phyloP scores from a whole-genome alignment of 2,888 invertebrate species.

The Eurytoma adleriae region DNA sequence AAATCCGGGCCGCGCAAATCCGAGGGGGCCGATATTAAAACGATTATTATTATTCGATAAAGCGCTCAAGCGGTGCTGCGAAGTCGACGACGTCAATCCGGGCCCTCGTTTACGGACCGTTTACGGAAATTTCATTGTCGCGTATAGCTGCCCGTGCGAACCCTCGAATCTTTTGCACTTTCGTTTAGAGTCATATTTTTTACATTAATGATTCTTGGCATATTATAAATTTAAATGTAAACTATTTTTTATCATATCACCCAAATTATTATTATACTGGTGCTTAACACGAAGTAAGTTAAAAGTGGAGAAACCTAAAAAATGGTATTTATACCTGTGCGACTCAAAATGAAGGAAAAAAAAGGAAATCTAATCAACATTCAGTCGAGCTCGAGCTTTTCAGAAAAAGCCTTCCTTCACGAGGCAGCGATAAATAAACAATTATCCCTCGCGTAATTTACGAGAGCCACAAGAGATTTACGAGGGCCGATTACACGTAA shows the following conservation, averaged over 20 bases:
- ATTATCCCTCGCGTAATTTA: slow-evolving; percentile 39
- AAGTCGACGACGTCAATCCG: neutral
- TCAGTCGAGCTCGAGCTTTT: slow-evolving; percentile 1
- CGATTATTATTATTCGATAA: slow-evolving; percentile 59
- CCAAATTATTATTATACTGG: too few relatives aligned
- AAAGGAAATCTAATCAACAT: neutral
- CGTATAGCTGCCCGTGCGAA: slow-evolving; percentile 1
- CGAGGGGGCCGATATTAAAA: slow-evolving; percentile 57
- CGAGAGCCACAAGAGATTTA: slow-evolving; percentile 6
- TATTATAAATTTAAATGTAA: too few relatives aligned
- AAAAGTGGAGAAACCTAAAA: too few relatives aligned
- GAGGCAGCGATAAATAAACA: slow-evolving; percentile 42
- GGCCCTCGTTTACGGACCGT: neutral
- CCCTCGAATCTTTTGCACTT: neutral
- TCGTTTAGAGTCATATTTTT: too few relatives aligned
- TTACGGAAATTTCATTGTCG: slow-evolving; percentile 26
- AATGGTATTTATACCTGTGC: too few relatives aligned
- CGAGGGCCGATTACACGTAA: slow-evolving; percentile 24
- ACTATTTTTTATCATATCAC: too few relatives aligned
- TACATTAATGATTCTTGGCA: too few relatives aligned
- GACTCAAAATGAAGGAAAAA: too few relatives aligned
- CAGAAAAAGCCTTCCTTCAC: slow-evolving; percentile 4
- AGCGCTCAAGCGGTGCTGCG: slow-evolving; percentile 21
- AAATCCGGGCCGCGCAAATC: slow-evolving; percentile 39
- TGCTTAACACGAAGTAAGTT: too few relatives aligned